Evolutionary conservation across 2,888 invertebrate species (phyloP), one percentile per base, ranked within the genome.

Genomic region (Tachina lurida): DNA sequence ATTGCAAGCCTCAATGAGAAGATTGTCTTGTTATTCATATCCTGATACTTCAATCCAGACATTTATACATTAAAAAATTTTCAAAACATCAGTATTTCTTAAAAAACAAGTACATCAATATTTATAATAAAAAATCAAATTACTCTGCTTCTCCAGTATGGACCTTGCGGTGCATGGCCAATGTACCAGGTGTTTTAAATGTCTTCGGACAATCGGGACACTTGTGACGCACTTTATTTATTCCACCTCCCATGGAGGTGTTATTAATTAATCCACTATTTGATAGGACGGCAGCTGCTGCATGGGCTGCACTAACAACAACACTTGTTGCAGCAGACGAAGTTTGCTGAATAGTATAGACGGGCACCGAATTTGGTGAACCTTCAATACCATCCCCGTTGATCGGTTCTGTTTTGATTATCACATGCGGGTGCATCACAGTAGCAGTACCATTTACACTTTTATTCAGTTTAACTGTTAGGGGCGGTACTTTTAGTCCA

Each of bases 121-220:
- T 2, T 65, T n/a, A 68, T 78, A 87, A 68, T 76, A 87, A 87
- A 89, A 84, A 88, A 86, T 89, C 86, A 84, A 90, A 89, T 92
- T 92, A 92, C 92, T 92, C 92, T 91, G 91, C 92, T 90, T 92
- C 92, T 89, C 92, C 92, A 84, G 91, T 90, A 88, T 92, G 92
- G 71, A 92, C 90, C 88, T 92, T 92, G 85, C 92, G 91, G 87
- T 92, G 92, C 91, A 92, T 92, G 70, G 91, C 90, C 88, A 92
- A 87, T 76, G 92, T 92, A 86, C 92, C 91, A 76, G 91, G 91
- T 54, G 92, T 92, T 87, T 92, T 92, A 85, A 92, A 92, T 39
- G 92, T 92, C 86, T 91, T 92, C 86, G 92, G 92, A 73, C 92
- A 92, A 84, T 92, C 92, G 43, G 92, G 91, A 87, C 92, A 92